Conservation (phyloP, 2,797 vertebrate species). For the Chelon auratus region DNA sequence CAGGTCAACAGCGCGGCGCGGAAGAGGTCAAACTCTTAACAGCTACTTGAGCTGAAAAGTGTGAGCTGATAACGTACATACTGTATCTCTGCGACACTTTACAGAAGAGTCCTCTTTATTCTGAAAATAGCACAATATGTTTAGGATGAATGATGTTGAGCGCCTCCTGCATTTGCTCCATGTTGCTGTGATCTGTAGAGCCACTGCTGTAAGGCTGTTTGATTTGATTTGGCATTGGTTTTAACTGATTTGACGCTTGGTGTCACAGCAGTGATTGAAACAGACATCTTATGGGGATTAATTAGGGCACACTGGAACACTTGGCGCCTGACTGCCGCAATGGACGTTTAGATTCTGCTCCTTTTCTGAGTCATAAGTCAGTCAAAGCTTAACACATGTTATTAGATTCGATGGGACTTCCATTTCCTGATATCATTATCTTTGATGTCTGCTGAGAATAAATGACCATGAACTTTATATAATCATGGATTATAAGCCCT, state of each 20-base stretch:
- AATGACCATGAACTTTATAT: too few species aligned
- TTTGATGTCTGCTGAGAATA: too few species aligned
- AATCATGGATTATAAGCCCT: too few species aligned
- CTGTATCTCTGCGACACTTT: too few species aligned
- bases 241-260: background rate
- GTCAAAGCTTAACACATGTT: too few species aligned
- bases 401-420: too few species aligned
- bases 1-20: background rate
- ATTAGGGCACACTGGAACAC: background rate
- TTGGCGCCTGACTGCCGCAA: background rate
- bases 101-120: too few species aligned
- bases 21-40: conserved; percentile 6
- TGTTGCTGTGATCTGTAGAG: too few species aligned
- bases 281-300: background rate
- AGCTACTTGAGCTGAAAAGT: conserved; percentile 10
- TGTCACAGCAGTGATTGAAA: background rate
- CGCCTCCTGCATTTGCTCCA: background rate
- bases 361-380: too few species aligned
- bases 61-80: background rate
- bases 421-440: too few species aligned
- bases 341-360: background rate
- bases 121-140: background rate
- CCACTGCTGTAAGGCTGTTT: background rate
- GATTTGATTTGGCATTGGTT: background rate
- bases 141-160: background rate